Conservation (phyloP, 2,888 invertebrate genomes). For the Petrophora chlorosata region DNA sequence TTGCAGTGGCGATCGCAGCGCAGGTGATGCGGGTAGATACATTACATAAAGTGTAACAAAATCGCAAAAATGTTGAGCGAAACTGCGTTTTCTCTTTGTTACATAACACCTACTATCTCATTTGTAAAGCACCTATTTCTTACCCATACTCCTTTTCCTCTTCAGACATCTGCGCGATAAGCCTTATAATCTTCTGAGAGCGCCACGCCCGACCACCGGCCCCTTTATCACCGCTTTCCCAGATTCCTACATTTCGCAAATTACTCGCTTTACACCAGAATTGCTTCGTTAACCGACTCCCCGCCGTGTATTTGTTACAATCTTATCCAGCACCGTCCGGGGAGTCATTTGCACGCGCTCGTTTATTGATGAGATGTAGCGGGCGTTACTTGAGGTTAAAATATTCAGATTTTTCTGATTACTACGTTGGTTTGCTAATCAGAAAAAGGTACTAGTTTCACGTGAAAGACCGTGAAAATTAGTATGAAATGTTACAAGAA, state of each 20-base stretch:
- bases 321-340: conserved; percentile 10
- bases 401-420: not conserved
- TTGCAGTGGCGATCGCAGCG: no score
- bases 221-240: conserved; percentile 7
- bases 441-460: no score
- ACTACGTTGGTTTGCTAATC: no score
- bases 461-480: no score
- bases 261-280: conserved; percentile 23
- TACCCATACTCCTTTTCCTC: no score
- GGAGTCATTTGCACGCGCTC: conserved; percentile 18
- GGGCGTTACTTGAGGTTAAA: not conserved
- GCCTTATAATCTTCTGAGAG: conserved; percentile 23
- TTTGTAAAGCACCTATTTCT: no score
- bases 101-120: no score
- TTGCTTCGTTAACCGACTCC: conserved; percentile 24
- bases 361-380: conserved; percentile 9
- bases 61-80: no score
- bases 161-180: conserved; percentile 21
- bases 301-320: conserved; percentile 22
- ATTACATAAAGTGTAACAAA: no score
- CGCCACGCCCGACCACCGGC: conserved; percentile 4
- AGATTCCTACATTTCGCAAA: conserved; percentile 20
- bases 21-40: no score
- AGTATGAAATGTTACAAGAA: no score
- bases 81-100: no score